Conservation (phyloP, 2,888 invertebrate genomes). For the Aricia artaxerxes region DNA sequence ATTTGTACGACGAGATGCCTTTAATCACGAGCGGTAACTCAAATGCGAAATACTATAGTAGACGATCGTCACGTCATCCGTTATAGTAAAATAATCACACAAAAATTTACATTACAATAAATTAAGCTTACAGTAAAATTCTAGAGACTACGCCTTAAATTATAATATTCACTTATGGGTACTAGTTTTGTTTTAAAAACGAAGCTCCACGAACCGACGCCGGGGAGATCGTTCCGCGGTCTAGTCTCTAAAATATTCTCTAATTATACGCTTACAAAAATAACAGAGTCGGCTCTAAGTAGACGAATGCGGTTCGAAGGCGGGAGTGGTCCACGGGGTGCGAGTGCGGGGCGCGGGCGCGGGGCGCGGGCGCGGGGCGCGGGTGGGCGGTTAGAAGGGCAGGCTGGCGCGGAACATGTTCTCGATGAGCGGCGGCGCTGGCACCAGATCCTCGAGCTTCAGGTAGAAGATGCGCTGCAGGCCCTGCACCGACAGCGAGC, state of each 20-base stretch:
- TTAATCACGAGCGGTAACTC: constrained; percentile 80
- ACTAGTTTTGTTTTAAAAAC: constrained; percentile 41
- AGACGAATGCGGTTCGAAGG: constrained; percentile 66
- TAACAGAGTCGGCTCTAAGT: constrained; percentile 73
- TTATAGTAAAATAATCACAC: constrained; percentile 75
- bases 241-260: constrained; percentile 74
- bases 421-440: constrained; percentile 95
- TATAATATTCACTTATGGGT: constrained; percentile 54
- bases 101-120: constrained; percentile 72
- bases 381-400: constrained; percentile 86
- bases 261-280: constrained; percentile 74
- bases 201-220: constrained; percentile 66
- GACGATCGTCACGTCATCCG: constrained; percentile 55
- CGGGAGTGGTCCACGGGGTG: constrained; percentile 70
- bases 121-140: constrained; percentile 66
- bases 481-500: constrained; percentile 95
- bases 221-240: constrained; percentile 75
- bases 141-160: constrained; percentile 50
- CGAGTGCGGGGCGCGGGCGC: constrained; percentile 44
- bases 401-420: constrained; percentile 97
- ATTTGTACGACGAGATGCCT: constrained; percentile 81
- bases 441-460: constrained; percentile 94
- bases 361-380: constrained; percentile 45
- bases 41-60: constrained; percentile 77
- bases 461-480: constrained; percentile 96